Evolutionary conservation across 2,888 invertebrate genomes (phyloP), one percentile per base, ranked within the genome.

Genomic region (Diplolepis rosae): DNA sequence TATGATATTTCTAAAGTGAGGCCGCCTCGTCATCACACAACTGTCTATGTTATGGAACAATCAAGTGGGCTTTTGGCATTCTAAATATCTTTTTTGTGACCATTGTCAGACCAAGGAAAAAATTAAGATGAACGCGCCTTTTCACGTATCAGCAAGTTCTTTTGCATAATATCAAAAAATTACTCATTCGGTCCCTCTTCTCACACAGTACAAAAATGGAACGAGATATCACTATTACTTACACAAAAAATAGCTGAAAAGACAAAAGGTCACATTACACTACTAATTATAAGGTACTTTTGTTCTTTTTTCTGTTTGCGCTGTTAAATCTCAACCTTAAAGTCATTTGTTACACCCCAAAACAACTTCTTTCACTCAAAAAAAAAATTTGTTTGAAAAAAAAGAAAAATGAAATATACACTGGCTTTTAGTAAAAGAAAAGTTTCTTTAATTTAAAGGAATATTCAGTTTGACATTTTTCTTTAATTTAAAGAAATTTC

Each of bases 81-180:
- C 18, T 39, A 45, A 45, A 18, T 18, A 45, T 45, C 45, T 7
- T 18, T 45, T 2, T 18, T 15, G 1, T n/a, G 45, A 45, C 15
- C 45, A 45, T 45, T 45, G 45, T 45, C 45, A 45, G 45, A 45
- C 45, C 15, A 45, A 45, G 45, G 18, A 45, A 45, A 45, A 45
- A 45, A 45, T 45, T 15, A 2, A 15, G 15, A 45, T 3, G 45
- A 18, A 18, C 15, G 45, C 45, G 15, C 18, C 15, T 45, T 45
- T 7, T 5, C 18, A 45, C 18, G 6, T 45, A 15, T 45, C 45
- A 15, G 1, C 18, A 4, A 45, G 6, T 9, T 15, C 7, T 18
- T 45, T 18, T 18, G 2, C 6, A 7, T 7, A 6, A 45, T 45
- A 7, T 2, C 45, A 18, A 45, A 45, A 45, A 6, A 15, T 45